Conservation (phyloP, 2,888 invertebrate genomes). For the Dichetophora obliterata region DNA sequence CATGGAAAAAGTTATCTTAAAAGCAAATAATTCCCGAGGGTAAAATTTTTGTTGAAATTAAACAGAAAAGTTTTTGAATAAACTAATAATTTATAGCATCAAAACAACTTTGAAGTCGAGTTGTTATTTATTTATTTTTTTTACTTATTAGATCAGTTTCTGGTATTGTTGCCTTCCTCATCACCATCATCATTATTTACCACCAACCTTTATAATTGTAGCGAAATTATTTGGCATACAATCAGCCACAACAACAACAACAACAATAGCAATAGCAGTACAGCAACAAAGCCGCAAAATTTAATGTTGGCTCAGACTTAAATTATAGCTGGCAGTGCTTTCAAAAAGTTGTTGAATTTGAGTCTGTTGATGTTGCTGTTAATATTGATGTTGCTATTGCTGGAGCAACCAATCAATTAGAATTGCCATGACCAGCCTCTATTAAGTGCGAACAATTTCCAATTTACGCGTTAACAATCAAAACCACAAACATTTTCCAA, state of each 20-base stretch:
- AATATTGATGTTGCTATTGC: neutral
- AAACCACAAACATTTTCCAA: neutral
- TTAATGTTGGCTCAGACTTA: neutral
- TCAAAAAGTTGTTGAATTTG: neutral
- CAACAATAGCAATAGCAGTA: too few species aligned
- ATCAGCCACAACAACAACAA: neutral
- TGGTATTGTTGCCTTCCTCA: neutral
- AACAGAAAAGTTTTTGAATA: neutral
- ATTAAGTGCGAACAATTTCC: conserved; percentile 8
- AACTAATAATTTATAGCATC: conserved; percentile 34
- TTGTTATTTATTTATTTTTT: conserved; percentile 1
- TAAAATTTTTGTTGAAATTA: conserved; percentile 7
- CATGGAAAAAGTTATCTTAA: neutral
- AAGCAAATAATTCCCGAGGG: conserved; percentile 20
- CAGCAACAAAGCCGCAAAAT: neutral
- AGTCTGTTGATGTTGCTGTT: neutral
- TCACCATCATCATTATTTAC: too few species aligned
- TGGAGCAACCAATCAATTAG: too few species aligned
- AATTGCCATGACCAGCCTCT: too few species aligned
- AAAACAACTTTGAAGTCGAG: conserved; percentile 26
- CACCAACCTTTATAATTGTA: conserved; percentile 4
- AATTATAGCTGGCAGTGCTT: neutral
- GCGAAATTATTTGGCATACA: neutral
- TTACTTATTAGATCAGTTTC: neutral
- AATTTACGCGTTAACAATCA: conserved; percentile 19